phyloP scores from a whole-genome alignment of 2,113 vertebrate species.

The Phaetusa simplex region DNA sequence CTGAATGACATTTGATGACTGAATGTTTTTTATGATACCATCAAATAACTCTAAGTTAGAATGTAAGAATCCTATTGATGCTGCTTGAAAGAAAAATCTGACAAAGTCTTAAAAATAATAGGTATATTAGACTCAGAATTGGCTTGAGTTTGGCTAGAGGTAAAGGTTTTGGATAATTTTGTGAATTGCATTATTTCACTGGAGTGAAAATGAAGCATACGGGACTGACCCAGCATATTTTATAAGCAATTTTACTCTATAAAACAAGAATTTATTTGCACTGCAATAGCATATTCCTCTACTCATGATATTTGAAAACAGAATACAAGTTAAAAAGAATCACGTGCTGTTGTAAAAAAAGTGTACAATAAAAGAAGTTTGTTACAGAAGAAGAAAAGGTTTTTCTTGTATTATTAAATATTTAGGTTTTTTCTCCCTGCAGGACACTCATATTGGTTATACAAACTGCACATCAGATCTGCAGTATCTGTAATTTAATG shows the following conservation, averaged over 20 bases:
- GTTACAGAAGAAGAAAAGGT: neutral
- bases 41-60: neutral
- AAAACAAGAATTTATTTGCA: neutral
- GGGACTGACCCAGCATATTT: neutral
- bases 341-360: neutral
- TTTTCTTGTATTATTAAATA: neutral
- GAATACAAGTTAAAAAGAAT: neutral
- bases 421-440: neutral
- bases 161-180: neutral
- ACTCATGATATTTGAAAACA: neutral
- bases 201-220: neutral
- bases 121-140: neutral
- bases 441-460: neutral
- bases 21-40: neutral
- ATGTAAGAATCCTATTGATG: neutral
- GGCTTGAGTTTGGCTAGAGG: neutral
- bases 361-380: neutral
- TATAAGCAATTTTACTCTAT: neutral
- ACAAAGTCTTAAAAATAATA: neutral
- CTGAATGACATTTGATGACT: neutral
- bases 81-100: neutral
- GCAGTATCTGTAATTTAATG: neutral
- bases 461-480: neutral
- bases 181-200: neutral
- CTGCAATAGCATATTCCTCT: neutral